Evolutionary conservation across 2,888 invertebrate genomes (phyloP).

Genomic region (Xylota segnis): DNA sequence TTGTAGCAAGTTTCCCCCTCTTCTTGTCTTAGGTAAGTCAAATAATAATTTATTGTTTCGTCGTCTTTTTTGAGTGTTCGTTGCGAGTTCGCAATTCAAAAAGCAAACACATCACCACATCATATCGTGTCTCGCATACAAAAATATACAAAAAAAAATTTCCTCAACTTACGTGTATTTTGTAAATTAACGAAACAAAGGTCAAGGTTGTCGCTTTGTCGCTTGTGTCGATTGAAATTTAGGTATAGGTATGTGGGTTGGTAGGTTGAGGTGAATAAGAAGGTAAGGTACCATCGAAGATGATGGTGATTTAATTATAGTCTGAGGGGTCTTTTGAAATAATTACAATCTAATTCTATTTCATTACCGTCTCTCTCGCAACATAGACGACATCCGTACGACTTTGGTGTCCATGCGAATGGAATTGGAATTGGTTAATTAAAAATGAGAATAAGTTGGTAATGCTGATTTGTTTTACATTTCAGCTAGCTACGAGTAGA

Average conservation of each 20-base stretch:
- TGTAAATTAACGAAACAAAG: slow-evolving; percentile 57
- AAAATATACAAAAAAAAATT: slow-evolving; percentile 21
- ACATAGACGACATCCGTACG: background rate
- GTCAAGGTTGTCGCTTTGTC: slow-evolving; percentile 66
- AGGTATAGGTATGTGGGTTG: slow-evolving; percentile 46
- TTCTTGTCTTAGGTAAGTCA: slow-evolving; percentile 44
- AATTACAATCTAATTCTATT: background rate
- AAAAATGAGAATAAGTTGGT: slow-evolving; percentile 17
- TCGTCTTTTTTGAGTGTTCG: slow-evolving; percentile 7
- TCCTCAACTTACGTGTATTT: slow-evolving; percentile 47
- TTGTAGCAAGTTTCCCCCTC: background rate
- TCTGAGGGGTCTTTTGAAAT: background rate
- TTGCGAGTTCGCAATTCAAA: slow-evolving; percentile 4
- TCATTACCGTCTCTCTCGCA: background rate
- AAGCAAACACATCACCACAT: background rate
- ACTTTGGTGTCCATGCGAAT: slow-evolving; percentile 20
- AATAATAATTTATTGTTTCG: slow-evolving; percentile 1
- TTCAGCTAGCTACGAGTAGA: background rate
- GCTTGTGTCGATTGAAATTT: slow-evolving; percentile 19
- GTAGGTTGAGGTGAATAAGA: slow-evolving; percentile 27
- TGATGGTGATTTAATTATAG: background rate
- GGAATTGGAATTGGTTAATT: slow-evolving; percentile 37
- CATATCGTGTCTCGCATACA: background rate
- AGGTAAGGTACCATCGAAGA: background rate
- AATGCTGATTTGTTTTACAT: slow-evolving; percentile 13